Evolutionary conservation across 2,888 invertebrate genomes (phyloP).

Genomic region (Drosophila ezoana): DNA sequence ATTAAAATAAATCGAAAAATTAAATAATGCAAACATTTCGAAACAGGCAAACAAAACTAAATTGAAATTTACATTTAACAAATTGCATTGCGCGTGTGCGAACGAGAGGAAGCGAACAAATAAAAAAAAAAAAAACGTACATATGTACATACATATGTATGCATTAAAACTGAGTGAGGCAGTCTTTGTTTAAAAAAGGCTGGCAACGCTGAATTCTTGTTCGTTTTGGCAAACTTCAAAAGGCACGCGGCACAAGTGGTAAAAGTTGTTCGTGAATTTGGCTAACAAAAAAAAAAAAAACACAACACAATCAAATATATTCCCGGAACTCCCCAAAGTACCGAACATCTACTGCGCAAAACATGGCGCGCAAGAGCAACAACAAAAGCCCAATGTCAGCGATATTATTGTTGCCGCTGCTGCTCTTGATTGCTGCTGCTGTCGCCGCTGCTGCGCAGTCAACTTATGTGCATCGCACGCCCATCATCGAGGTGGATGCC

Average conservation of each 20-base stretch:
- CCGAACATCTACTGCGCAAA: conserved; percentile 16
- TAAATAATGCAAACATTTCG: conserved; percentile 23
- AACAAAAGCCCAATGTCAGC: conserved; percentile 16
- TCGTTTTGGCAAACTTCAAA: not conserved
- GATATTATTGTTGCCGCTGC: conserved; percentile 13
- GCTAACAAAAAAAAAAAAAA: not conserved
- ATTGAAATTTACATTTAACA: conserved; percentile 22
- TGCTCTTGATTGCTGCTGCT: conserved; percentile 6
- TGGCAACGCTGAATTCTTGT: conserved; percentile 48
- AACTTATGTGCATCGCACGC: conserved; percentile 28
- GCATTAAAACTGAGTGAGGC: conserved; percentile 1
- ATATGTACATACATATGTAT: not conserved
- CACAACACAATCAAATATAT: not conserved
- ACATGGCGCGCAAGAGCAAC: conserved; percentile 10
- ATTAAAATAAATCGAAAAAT: conserved; percentile 35
- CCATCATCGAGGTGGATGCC: conserved; percentile 86
- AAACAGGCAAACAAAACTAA: conserved; percentile 15
- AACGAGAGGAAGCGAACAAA: conserved; percentile 2
- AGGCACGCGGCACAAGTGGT: conserved; percentile 10
- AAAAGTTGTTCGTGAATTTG: not conserved
- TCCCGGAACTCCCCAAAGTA: not conserved
- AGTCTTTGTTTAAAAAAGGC: conserved; percentile 41
- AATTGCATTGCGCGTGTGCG: conserved; percentile 20
- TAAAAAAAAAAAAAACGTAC: not conserved
- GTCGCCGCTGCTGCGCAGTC: conserved; percentile 32